A percentile compares a stretch with the other conserved stretches of the same genome.
phyloP scores from a whole-genome alignment of 2,888 invertebrate species.

The Drosophila paracracens region DNA sequence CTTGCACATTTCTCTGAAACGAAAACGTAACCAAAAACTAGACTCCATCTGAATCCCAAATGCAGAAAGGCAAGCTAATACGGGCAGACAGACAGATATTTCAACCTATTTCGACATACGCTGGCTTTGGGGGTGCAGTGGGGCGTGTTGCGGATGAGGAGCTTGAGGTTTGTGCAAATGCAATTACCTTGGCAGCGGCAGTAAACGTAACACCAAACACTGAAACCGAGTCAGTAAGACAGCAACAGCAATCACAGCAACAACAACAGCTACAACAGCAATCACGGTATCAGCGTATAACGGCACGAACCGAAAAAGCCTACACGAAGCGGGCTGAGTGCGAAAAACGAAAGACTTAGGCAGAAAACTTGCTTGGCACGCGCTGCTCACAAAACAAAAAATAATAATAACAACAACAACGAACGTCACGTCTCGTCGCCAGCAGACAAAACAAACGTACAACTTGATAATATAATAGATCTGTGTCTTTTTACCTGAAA shows the following conservation, averaged over 20 bases:
- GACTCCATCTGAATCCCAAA: conserved; percentile 43
- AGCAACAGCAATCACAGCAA: conserved; percentile 30
- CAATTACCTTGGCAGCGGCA: conserved; percentile 70
- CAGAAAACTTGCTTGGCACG: conserved; percentile 64
- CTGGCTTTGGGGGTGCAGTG: conserved; percentile 50
- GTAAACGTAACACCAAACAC: conserved; percentile 57
- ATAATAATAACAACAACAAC: conserved; percentile 7
- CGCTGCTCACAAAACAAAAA: conserved; percentile 31
- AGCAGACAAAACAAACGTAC: conserved; percentile 52
- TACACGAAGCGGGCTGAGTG: conserved; percentile 48
- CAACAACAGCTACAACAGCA: conserved; percentile 29
- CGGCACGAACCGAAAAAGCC: conserved; percentile 54
- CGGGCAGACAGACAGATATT: conserved; percentile 30
- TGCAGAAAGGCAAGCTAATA: conserved; percentile 27
- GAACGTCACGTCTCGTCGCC: conserved; percentile 49
- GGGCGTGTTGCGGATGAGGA: conserved; percentile 47
- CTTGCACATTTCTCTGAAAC: conserved; percentile 57
- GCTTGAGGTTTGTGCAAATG: conserved; percentile 63
- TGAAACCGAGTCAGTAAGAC: conserved; percentile 62
- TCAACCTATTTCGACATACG: conserved; percentile 61
- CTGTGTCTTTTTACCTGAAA: conserved; percentile 15
- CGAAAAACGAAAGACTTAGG: conserved; percentile 65
- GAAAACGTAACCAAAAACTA: conserved; percentile 60
- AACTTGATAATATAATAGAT: conserved; percentile 62
- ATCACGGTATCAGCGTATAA: conserved; percentile 29